Conservation (phyloP, 2,113 vertebrate species). For the Columbina picui region DNA sequence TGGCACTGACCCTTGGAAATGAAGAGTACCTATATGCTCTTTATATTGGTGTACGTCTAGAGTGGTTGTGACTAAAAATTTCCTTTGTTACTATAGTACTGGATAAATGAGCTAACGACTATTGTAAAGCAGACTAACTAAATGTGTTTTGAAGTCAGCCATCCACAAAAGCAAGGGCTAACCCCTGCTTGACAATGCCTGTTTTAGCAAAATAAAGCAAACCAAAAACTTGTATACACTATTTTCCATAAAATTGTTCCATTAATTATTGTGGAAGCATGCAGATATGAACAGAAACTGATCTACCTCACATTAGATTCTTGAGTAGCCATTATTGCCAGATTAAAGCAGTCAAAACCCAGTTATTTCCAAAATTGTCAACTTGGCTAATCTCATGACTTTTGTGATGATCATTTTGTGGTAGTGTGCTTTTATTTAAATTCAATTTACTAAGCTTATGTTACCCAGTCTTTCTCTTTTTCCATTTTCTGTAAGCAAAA, state of each 20-base stretch:
- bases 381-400: background rate
- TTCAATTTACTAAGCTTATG: background rate
- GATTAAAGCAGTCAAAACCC: background rate
- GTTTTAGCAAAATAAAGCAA: background rate
- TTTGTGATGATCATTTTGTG: background rate
- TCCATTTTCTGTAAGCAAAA: background rate
- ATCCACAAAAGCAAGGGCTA: background rate
- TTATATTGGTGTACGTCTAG: background rate
- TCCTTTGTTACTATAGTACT: fast-evolving
- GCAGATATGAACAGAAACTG: background rate
- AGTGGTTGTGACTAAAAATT: background rate
- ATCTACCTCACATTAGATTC: background rate
- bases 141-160: background rate
- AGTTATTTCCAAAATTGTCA: background rate
- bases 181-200: background rate
- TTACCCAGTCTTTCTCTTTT: background rate
- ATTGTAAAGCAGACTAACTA: background rate
- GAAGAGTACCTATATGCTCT: background rate
- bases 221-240: background rate
- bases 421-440: background rate
- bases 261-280: background rate
- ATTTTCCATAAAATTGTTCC: background rate
- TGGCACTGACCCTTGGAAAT: background rate
- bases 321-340: background rate
- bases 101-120: background rate